These are phyloP conservation scores for Biston stratarius DNA, from an alignment of 2,888 invertebrate species.

Conservation along the genomic window DNA sequence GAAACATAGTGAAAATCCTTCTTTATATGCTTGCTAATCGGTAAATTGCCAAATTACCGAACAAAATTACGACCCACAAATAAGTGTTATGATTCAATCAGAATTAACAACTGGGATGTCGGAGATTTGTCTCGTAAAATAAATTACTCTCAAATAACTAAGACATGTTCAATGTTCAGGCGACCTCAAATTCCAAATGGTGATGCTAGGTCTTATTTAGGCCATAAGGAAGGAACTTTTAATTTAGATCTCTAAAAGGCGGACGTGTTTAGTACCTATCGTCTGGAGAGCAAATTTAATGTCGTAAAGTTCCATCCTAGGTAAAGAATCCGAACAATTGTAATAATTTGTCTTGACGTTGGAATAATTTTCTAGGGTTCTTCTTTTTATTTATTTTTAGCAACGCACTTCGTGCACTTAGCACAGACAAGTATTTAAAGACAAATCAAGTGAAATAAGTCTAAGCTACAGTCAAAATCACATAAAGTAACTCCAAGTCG, in stretches of 20 bases:
- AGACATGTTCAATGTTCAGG: constrained; percentile 3
- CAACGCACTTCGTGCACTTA: no score
- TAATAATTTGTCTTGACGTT: constrained; percentile 3
- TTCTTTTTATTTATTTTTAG: no score
- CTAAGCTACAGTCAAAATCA: no score
- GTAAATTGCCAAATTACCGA: constrained; percentile 52
- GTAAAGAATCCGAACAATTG: constrained; percentile 13
- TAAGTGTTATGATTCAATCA: constrained; percentile 41
- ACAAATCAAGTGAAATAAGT: no score
- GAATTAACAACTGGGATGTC: constrained; percentile 42
- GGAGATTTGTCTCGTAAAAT: constrained; percentile 39
- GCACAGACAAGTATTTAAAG: no score
- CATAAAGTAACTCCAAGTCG: no score
- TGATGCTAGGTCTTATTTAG: constrained; percentile 11
- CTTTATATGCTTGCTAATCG: constrained; percentile 48
- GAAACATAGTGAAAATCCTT: constrained; percentile 27
- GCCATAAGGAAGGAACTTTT: constrained; percentile 28
- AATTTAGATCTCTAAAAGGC: constrained; percentile 25
- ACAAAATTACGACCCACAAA: constrained; percentile 42
- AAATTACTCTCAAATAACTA: constrained; percentile 19
- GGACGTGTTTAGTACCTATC: constrained; percentile 28
- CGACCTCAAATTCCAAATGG: constrained; percentile 14
- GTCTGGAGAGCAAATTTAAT: constrained; percentile 31
- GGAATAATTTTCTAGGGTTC: not conserved
- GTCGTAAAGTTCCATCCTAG: constrained; percentile 20